Percentiles rank a stretch among this genome's conserved stretches.
phyloP scores from a whole-genome alignment of 1,140 invertebrate genomes.

The Macrobrachium rosenbergii region DNA sequence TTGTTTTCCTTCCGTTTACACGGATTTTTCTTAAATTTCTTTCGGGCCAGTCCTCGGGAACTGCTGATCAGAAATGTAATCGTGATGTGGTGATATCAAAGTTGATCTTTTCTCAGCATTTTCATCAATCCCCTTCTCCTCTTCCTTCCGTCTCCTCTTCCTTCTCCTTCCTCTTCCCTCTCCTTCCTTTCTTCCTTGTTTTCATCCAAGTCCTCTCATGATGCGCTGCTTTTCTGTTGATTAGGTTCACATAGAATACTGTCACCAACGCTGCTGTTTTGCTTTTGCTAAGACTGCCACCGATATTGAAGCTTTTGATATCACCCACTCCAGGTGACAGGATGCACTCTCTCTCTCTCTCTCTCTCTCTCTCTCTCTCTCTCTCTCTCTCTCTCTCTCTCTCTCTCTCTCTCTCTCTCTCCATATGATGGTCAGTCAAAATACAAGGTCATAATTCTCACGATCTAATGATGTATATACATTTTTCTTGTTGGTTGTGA shows the following conservation, averaged over 20 bases:
- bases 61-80: no score
- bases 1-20: no score
- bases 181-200: not conserved
- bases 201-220: not conserved
- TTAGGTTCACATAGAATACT: not conserved
- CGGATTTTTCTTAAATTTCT: no score
- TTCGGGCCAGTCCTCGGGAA: no score
- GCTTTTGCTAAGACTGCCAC: not conserved
- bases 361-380: conserved; percentile 18
- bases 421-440: not conserved
- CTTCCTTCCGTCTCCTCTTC: not conserved
- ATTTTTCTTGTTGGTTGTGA: no score
- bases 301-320: no score
- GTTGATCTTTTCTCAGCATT: not conserved
- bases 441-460: no score
- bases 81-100: not conserved
- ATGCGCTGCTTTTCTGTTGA: not conserved
- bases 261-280: not conserved
- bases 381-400: conserved; percentile 12
- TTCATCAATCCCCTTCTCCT: not conserved
- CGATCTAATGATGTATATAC: no score
- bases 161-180: not conserved
- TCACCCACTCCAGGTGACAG: no score
- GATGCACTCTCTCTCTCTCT: not conserved
- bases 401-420: not conserved